A percentile compares a stretch with the other conserved stretches of the same genome.
Conservation (phyloP, 2,797 vertebrate species). For the Poecilia picta region DNA sequence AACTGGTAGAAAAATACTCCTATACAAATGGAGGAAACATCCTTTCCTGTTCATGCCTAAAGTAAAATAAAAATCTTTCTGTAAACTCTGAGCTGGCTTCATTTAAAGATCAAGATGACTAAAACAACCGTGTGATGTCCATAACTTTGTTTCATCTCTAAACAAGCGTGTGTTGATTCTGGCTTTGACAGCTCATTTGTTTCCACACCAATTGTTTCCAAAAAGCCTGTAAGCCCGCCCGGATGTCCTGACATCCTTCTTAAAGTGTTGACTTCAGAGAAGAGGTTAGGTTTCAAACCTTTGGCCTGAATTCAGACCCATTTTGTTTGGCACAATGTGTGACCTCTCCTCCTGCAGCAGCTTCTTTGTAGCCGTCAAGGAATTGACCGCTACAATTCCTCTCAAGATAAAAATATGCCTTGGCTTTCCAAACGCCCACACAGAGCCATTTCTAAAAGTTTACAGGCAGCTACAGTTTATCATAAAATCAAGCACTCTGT, state of each 20-base stretch:
- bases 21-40: not conserved
- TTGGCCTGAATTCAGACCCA: conserved; percentile 4
- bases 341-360: conserved; percentile 11
- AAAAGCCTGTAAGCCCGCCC: not conserved
- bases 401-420: conserved; percentile 4
- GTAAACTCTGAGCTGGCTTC: not conserved
- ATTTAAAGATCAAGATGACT: not conserved
- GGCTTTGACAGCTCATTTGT: not conserved
- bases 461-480: not conserved
- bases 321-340: conserved; percentile 15
- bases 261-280: conserved; percentile 12
- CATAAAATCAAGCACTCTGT: not conserved
- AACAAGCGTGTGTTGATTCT: not conserved
- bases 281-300: conserved; percentile 13
- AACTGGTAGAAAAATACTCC: not conserved
- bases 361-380: not conserved
- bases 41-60: not conserved
- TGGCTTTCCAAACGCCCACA: not conserved
- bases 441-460: conserved; percentile 1
- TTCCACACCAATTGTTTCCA: conserved; percentile 2
- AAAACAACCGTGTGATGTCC: not conserved
- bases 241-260: conserved; percentile 12
- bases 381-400: not conserved
- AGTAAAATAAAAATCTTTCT: not conserved
- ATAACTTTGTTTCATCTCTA: not conserved